phyloP scores from a whole-genome alignment of 2,797 vertebrate genomes.

The Muscicapa striata region DNA sequence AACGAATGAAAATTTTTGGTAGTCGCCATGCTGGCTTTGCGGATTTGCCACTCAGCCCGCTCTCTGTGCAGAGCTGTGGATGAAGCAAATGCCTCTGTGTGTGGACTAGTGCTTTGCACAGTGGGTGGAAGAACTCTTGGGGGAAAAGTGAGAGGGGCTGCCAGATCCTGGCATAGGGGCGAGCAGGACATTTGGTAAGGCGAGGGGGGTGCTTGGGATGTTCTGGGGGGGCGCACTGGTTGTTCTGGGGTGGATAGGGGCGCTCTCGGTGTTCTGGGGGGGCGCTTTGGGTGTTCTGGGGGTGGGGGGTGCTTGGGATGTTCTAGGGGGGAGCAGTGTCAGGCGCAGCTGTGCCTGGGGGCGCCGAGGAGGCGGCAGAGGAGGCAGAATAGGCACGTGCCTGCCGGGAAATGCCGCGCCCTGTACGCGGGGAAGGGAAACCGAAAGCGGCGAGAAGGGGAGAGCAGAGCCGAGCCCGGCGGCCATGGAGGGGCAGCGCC shows the following conservation, averaged over 20 bases:
- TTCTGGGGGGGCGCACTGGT: no score
- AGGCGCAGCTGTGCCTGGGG: rapidly evolving
- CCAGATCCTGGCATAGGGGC: background rate
- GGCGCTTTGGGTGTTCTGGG: no score
- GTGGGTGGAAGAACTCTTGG: no score
- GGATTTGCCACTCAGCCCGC: background rate
- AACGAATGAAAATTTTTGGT: background rate
- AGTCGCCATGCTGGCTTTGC: background rate
- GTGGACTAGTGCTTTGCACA: background rate
- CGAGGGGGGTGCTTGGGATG: rapidly evolving
- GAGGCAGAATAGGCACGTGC: rapidly evolving
- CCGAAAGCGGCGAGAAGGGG: background rate
- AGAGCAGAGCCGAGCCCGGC: background rate
- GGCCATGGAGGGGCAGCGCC: background rate
- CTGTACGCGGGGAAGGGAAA: background rate
- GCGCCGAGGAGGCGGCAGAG: rapidly evolving
- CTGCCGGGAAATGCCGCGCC: background rate
- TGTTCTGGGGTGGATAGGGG: no score
- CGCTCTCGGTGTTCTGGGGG: no score
- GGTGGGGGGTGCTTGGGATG: no score
- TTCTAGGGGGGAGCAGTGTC: background rate
- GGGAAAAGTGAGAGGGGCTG: no score
- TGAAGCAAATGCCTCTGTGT: background rate
- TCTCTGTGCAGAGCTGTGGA: background rate
- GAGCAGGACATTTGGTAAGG: rapidly evolving